Evolutionary conservation across 2,888 invertebrate genomes (phyloP), one percentile per base, ranked within the genome.

Genomic region (Epistrophe eligans): DNA sequence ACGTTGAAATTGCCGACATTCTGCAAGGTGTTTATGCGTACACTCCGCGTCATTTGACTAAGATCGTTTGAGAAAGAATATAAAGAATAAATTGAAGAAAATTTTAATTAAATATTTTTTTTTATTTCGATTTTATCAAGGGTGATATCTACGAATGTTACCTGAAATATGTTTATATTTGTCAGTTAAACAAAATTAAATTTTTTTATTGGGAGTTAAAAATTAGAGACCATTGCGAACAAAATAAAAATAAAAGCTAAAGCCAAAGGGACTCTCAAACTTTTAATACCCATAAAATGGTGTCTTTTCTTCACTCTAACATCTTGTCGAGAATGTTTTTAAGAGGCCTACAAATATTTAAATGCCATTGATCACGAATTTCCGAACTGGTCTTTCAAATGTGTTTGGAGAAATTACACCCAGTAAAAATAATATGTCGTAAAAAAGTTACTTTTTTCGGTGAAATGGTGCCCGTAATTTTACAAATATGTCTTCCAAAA

Each of bases 1-100:
- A 72, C 52, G 62, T 10, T 52, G 52, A 19, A 70, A 74, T 74
- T 38, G 43, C 57, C 57, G 17, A n/a, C 52, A 74, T 74, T 50
- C 67, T 50, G 35, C 67, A 67, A 67, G 67, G 67, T 62, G 62
- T 35, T 8, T 11, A 50, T 3, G 2, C 0, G 9, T n/a, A 62
- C 62, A 62, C 62, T 62, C 62, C 4, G n/a, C 4, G 40, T 62
- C 62, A 15, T 19, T 62, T 62, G 62, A 43, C 2, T 62, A 8
- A 24, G 1, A 15, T 62, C 24, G 62, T 62, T 62, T 43, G 15
- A 1, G 17, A 6, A 35, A 58, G 10, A 35, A 58, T 17, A 58
- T 17, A 55, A 55, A 32, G 1, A 32, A 32, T 5, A 32, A 32
- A 32, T 32, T 32, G 32, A 32, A 32, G 32, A 32, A 32, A 4